Evolutionary conservation across 2,113 vertebrate genomes (phyloP).

Genomic region (Corynorhinus townsendii): DNA sequence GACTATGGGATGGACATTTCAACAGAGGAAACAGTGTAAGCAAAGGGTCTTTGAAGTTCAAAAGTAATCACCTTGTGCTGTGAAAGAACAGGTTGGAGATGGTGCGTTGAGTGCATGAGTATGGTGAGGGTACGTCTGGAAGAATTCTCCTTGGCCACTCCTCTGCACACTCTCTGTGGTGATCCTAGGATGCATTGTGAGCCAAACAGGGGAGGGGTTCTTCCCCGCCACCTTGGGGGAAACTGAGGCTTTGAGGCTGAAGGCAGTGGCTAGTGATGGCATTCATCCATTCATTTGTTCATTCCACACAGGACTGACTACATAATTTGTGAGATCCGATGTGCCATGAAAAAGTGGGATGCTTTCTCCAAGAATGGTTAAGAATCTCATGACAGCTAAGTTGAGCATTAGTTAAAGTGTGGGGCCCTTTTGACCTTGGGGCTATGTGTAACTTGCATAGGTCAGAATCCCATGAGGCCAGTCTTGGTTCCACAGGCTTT

Average conservation of each 20-base stretch:
- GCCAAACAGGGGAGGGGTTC: no score
- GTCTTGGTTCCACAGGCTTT: not conserved
- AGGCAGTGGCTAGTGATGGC: no score
- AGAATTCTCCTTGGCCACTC: not conserved
- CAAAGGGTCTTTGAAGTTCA: not conserved
- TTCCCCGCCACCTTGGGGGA: not conserved
- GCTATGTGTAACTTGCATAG: not conserved
- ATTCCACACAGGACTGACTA: no score
- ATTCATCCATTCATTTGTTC: not conserved
- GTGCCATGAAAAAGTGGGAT: not conserved
- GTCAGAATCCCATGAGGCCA: not conserved
- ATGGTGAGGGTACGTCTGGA: no score
- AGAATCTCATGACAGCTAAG: not conserved
- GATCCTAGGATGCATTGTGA: not conserved
- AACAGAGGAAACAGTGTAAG: not conserved
- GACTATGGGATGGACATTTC: not conserved
- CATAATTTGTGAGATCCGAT: not conserved
- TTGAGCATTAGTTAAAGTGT: not conserved
- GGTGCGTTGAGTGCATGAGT: no score
- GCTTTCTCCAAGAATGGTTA: not conserved
- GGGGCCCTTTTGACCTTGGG: not conserved
- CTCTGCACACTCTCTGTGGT: not conserved
- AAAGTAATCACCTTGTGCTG: rapidly evolving
- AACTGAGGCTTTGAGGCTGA: not conserved
- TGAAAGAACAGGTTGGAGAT: rapidly evolving